Percentiles rank a stretch among this genome's conserved stretches.
phyloP scores from a whole-genome alignment of 2,113 vertebrate species.

The Alethe castanea region DNA sequence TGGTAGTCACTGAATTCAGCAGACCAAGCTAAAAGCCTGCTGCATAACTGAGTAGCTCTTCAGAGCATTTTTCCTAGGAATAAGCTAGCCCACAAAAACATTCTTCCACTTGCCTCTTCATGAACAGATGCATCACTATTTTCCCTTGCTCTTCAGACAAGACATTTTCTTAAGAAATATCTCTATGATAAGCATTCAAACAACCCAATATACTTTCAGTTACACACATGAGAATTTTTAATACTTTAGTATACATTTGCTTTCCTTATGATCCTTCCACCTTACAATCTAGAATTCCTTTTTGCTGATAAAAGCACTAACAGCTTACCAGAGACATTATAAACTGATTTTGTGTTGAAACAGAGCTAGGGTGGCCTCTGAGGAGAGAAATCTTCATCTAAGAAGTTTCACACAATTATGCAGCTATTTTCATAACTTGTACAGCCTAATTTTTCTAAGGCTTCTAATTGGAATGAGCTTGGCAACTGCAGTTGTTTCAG shows the following conservation, averaged over 20 bases:
- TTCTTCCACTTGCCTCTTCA: background rate
- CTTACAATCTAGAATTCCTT: background rate
- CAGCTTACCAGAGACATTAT: background rate
- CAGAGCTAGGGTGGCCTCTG: background rate
- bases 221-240: background rate
- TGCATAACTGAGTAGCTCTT: background rate
- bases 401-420: background rate
- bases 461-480: background rate
- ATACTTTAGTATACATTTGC: background rate
- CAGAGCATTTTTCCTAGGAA: background rate
- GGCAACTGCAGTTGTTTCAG: background rate
- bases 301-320: background rate
- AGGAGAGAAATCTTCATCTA: background rate
- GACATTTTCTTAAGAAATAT: background rate
- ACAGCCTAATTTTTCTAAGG: background rate
- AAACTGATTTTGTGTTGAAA: background rate
- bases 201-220: background rate
- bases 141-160: background rate
- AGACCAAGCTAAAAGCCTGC: background rate
- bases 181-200: background rate
- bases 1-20: background rate
- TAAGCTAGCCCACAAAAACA: background rate
- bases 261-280: background rate
- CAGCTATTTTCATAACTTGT: background rate
- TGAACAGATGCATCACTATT: background rate